Conservation (phyloP, 2,888 invertebrate genomes). For the Andrena dorsata region DNA sequence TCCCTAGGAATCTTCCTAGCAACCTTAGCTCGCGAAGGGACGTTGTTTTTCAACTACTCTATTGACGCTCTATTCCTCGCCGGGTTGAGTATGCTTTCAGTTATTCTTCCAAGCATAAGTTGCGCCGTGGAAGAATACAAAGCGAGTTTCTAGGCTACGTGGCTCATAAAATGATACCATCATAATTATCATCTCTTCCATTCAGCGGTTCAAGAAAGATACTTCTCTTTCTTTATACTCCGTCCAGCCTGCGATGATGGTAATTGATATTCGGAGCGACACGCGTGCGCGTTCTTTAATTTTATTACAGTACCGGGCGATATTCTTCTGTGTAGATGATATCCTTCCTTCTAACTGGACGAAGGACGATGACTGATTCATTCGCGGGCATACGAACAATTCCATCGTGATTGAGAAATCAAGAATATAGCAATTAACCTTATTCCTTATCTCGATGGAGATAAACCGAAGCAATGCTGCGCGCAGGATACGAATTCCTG, state of each 20-base stretch:
- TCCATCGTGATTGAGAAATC: slow-evolving; percentile 40
- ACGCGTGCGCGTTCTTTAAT: neutral
- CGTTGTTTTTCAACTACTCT: no score
- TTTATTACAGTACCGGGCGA: slow-evolving; percentile 23
- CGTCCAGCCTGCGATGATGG: neutral
- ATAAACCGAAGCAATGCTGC: neutral
- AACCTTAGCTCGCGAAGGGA: no score
- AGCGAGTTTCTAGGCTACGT: neutral
- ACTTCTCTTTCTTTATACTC: neutral
- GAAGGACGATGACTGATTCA: slow-evolving; percentile 27
- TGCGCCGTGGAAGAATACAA: neutral
- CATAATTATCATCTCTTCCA: neutral
- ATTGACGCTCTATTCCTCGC: no score
- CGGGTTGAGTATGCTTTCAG: neutral
- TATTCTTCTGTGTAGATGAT: neutral
- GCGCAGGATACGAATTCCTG: no score
- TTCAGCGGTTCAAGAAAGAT: slow-evolving; percentile 3
- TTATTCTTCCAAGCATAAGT: neutral
- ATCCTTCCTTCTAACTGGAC: slow-evolving; percentile 23
- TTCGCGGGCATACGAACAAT: slow-evolving; percentile 29
- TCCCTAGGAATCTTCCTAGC: no score
- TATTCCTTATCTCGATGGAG: neutral
- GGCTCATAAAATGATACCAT: neutral
- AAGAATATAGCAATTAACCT: slow-evolving; percentile 31
- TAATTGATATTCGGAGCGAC: slow-evolving; percentile 14